A percentile compares a stretch with the other conserved stretches of the same genome.
Conservation (phyloP, 2,113 vertebrate species). For the Rynchops niger region DNA sequence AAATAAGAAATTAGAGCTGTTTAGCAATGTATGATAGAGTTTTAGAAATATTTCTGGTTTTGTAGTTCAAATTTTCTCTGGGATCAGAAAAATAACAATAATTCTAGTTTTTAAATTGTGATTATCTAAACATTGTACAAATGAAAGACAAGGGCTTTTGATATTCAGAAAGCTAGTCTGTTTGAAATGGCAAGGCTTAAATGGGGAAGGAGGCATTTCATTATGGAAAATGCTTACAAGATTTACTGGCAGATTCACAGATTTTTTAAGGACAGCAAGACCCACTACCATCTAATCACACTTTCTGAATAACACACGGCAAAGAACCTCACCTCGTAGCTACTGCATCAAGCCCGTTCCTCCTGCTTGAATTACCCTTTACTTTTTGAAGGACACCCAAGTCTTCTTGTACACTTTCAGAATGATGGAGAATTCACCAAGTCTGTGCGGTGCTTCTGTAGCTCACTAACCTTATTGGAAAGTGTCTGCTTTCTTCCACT, state of each 20-base stretch:
- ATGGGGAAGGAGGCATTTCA: neutral
- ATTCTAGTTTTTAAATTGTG: neutral
- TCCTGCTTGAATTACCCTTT: neutral
- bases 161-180: neutral
- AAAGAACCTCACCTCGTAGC: neutral
- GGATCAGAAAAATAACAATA: neutral
- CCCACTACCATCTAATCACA: neutral
- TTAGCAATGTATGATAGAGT: neutral
- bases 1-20: neutral
- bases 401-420: neutral
- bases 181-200: neutral
- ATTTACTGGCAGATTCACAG: neutral
- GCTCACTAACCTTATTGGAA: neutral
- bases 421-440: neutral
- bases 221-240: neutral
- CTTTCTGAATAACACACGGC: neutral
- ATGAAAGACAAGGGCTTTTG: neutral
- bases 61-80: neutral
- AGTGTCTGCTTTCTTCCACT: neutral
- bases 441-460: neutral
- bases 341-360: neutral
- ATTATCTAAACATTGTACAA: neutral
- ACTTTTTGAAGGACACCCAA: neutral
- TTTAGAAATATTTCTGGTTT: conserved; percentile 9
- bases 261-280: neutral